These are phyloP conservation scores for Tanypteryx hageni DNA, from an alignment of 2,888 invertebrate genomes.

Conservation along the genomic window DNA sequence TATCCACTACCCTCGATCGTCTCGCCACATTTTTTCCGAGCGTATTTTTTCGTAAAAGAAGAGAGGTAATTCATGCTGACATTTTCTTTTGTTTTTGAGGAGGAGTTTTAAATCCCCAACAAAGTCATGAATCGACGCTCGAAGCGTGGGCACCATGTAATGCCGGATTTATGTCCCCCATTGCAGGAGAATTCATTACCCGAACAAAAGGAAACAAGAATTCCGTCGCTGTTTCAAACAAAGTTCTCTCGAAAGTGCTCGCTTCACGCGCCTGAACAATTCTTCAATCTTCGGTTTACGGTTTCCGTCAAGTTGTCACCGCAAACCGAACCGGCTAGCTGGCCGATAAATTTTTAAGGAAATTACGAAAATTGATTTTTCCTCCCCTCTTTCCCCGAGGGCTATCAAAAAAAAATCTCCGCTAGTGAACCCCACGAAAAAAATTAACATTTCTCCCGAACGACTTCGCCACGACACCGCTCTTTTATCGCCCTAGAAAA, in stretches of 20 bases:
- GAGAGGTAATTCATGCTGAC: too few species aligned
- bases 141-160: not conserved
- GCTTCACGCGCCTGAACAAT: not conserved
- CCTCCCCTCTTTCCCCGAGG: not conserved
- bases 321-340: constrained; percentile 28
- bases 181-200: not conserved
- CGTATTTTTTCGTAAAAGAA: too few species aligned
- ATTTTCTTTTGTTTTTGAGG: too few species aligned
- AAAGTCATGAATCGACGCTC: constrained; percentile 14
- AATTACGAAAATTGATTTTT: constrained; percentile 24
- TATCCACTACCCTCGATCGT: too few species aligned
- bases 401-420: constrained; percentile 13
- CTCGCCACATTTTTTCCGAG: too few species aligned
- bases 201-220: not conserved
- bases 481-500: constrained; percentile 27
- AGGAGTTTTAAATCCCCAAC: not conserved
- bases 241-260: not conserved
- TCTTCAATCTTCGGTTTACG: not conserved
- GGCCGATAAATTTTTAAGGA: constrained; percentile 22
- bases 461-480: not conserved
- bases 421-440: not conserved
- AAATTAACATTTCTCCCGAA: constrained; percentile 12
- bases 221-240: not conserved
- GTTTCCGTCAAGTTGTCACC: not conserved
- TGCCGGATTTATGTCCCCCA: not conserved